Conservation (phyloP, 1,140 invertebrate species). For the Lutraria rhynchaena region DNA sequence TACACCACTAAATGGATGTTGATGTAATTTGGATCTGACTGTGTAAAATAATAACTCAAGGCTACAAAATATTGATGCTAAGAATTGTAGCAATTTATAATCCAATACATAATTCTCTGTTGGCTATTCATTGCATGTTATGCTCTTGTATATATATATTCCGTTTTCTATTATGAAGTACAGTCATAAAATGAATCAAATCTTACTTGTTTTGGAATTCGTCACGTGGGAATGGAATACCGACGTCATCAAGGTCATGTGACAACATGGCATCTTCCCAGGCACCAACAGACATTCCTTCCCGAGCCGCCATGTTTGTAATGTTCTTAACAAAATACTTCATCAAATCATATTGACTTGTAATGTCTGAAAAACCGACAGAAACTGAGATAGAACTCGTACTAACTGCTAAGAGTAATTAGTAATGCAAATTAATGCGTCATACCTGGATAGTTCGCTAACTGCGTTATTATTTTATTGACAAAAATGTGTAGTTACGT, state of each 20-base stretch:
- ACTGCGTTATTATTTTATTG: neutral
- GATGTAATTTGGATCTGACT: too few species aligned
- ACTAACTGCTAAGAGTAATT: neutral
- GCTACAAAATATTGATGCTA: too few species aligned
- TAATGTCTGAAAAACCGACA: constrained; percentile 4
- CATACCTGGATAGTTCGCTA: neutral
- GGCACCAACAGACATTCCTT: constrained; percentile 66
- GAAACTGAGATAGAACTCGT: neutral
- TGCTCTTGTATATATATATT: too few species aligned
- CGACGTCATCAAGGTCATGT: constrained; percentile 39
- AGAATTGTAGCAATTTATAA: too few species aligned
- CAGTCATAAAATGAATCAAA: too few species aligned
- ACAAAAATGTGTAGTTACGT: neutral
- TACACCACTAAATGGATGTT: too few species aligned
- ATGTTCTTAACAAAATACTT: constrained; percentile 65
- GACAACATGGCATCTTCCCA: constrained; percentile 79
- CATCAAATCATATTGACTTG: constrained; percentile 59
- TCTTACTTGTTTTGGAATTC: constrained; percentile 41
- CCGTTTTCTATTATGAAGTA: too few species aligned
- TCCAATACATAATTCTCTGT: too few species aligned
- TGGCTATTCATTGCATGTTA: too few species aligned
- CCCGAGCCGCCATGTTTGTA: constrained; percentile 55
- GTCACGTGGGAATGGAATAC: constrained; percentile 53
- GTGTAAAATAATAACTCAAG: too few species aligned
- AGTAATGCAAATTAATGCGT: neutral